These are phyloP conservation scores for Malthinus seriepunctatus DNA, from an alignment of 2,888 invertebrate genomes.

Conservation along the genomic window DNA sequence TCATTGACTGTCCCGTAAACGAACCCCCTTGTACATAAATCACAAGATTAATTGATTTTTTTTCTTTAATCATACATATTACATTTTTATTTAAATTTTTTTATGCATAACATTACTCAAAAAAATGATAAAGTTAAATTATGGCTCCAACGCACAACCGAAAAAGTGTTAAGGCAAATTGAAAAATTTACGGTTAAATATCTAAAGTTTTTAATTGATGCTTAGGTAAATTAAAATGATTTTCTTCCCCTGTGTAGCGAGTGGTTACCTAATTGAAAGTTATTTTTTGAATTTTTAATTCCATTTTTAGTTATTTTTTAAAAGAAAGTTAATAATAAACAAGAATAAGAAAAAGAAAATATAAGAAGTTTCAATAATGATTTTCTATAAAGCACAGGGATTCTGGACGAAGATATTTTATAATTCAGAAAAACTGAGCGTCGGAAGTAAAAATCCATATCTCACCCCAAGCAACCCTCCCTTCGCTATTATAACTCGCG, in stretches of 20 bases:
- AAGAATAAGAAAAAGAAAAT: slow-evolving; percentile 12
- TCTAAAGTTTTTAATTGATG: too few relatives aligned
- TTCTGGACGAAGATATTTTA: slow-evolving; percentile 50
- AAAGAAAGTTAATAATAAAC: background rate
- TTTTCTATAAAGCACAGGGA: slow-evolving; percentile 38
- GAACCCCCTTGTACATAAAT: slow-evolving; percentile 30
- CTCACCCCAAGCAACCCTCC: slow-evolving; percentile 49
- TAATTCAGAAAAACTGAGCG: slow-evolving; percentile 54
- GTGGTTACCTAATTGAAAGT: too few relatives aligned
- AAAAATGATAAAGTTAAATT: too few relatives aligned
- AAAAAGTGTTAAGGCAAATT: too few relatives aligned
- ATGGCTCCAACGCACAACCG: too few relatives aligned
- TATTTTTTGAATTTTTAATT: too few relatives aligned
- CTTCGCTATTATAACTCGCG: slow-evolving; percentile 55
- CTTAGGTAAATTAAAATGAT: too few relatives aligned
- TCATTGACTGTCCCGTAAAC: slow-evolving; percentile 30
- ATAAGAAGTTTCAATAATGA: slow-evolving; percentile 35
- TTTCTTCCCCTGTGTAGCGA: too few relatives aligned
- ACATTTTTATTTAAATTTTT: slow-evolving; percentile 7
- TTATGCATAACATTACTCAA: background rate
- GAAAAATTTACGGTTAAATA: too few relatives aligned
- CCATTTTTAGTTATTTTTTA: too few relatives aligned
- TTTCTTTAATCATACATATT: slow-evolving; percentile 16
- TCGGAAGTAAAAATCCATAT: slow-evolving; percentile 57
- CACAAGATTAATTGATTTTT: slow-evolving; percentile 31